Evolutionary conservation across 1,140 invertebrate genomes (phyloP).

Genomic region (Coenobita brevimanus): DNA sequence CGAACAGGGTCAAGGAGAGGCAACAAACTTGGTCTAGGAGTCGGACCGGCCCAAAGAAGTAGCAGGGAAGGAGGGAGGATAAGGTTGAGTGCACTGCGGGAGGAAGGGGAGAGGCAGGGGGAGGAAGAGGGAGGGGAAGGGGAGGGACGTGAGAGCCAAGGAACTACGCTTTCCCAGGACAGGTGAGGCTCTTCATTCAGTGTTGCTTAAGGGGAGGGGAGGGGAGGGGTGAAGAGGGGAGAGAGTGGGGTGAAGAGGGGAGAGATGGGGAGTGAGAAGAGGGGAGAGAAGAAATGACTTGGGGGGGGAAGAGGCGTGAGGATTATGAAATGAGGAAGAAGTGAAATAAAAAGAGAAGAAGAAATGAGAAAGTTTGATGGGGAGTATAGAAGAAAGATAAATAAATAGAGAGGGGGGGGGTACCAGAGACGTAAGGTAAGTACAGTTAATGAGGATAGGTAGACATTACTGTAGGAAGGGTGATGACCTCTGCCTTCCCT

Average conservation of each 20-base stretch:
- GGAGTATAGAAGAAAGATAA: background rate
- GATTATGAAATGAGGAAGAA: background rate
- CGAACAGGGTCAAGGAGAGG: no score
- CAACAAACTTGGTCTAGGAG: no score
- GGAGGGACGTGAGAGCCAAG: constrained; percentile 52
- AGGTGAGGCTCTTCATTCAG: constrained; percentile 50
- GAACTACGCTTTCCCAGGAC: constrained; percentile 49
- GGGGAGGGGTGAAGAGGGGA: background rate
- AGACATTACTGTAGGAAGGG: no score
- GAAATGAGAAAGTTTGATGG: background rate
- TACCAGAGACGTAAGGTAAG: background rate
- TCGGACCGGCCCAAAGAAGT: background rate
- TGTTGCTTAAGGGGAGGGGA: constrained; percentile 9
- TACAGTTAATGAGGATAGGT: no score
- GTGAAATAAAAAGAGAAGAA: background rate
- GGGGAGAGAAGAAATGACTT: background rate
- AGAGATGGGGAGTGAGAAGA: no score
- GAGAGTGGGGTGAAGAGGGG: background rate
- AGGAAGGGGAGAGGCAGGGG: background rate
- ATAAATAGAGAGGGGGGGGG: background rate
- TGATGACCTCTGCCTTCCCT: no score
- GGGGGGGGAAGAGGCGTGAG: background rate
- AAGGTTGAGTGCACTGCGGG: background rate
- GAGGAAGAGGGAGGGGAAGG: background rate
- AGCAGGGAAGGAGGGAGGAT: background rate